phyloP scores from a whole-genome alignment of 92 coral and sea anemone genomes.

The Parazoanthus darwini region DNA sequence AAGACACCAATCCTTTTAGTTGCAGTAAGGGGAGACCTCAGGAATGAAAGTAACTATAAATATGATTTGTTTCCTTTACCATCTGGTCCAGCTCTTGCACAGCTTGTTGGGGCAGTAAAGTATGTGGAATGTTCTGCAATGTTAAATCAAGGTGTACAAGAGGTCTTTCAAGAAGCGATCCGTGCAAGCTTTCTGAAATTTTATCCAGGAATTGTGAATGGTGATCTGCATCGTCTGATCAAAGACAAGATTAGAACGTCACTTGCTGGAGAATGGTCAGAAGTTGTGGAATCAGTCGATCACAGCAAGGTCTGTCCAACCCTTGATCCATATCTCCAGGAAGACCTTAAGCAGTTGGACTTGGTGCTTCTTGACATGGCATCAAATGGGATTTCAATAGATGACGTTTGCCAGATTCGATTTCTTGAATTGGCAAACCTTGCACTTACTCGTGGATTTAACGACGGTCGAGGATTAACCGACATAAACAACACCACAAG shows the following conservation, averaged over 20 bases:
- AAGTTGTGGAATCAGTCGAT: neutral
- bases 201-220: neutral
- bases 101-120: conserved; percentile 27
- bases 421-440: neutral
- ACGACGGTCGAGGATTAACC: neutral
- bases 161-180: conserved; percentile 44
- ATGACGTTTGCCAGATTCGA: neutral
- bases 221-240: neutral
- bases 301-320: neutral
- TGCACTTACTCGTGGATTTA: neutral
- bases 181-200: neutral
- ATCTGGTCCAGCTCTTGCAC: conserved; percentile 31
- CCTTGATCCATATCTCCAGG: neutral
- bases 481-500: neutral
- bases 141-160: neutral
- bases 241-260: neutral
- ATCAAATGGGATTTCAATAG: neutral
- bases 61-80: neutral
- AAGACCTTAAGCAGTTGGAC: neutral
- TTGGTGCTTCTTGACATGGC: neutral
- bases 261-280: neutral
- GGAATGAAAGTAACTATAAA: neutral
- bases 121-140: conserved; percentile 36
- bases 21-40: conserved; percentile 19
- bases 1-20: conserved; percentile 34